phyloP scores from a whole-genome alignment of 2,113 vertebrate genomes.

The Ptilorrhoa leucosticta region DNA sequence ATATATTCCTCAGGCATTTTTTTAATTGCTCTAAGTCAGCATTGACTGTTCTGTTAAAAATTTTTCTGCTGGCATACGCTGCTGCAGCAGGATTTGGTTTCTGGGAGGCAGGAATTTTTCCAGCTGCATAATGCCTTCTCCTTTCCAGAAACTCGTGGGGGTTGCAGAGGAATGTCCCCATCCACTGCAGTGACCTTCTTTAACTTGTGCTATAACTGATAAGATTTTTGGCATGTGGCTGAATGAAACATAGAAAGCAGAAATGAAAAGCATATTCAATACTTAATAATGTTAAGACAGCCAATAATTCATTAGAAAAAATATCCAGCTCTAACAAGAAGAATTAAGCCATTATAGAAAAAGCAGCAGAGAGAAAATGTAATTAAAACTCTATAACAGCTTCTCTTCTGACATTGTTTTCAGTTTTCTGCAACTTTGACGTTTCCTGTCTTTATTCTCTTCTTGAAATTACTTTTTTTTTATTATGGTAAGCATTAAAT shows the following conservation, averaged over 20 bases:
- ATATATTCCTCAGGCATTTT: neutral
- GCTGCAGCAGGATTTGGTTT: neutral
- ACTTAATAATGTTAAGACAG: constrained; percentile 1
- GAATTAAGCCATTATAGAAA: neutral
- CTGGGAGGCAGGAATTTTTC: neutral
- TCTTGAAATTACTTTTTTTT: neutral
- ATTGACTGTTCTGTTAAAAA: neutral
- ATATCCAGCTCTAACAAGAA: neutral
- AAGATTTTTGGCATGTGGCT: neutral
- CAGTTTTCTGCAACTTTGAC: neutral
- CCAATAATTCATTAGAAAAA: constrained; percentile 4
- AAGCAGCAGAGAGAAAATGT: neutral
- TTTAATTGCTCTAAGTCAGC: neutral
- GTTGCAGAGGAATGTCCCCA: neutral
- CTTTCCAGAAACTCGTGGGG: neutral
- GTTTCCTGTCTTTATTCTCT: neutral
- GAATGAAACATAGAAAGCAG: neutral
- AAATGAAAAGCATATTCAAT: constrained; percentile 11
- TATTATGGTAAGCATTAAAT: constrained; percentile 4
- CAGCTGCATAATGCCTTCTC: neutral
- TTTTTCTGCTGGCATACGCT: neutral
- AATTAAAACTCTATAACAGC: neutral
- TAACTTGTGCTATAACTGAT: neutral
- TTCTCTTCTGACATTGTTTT: neutral
- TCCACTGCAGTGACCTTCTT: neutral